Conservation (phyloP, 2,113 vertebrate genomes). For the Paedocypris sp. region DNA sequence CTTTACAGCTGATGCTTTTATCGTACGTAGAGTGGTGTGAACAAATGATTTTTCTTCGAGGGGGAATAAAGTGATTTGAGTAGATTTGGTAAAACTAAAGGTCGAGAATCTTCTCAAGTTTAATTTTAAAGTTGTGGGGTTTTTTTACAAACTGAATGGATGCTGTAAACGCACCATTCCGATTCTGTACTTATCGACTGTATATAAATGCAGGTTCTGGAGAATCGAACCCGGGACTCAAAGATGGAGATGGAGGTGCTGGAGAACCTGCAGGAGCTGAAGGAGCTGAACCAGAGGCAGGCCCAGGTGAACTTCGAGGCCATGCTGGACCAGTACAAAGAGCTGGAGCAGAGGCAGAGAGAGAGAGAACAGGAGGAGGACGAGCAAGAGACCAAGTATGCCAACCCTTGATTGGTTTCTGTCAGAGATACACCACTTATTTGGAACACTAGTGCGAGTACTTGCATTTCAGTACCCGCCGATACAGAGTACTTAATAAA, state of each 20-base stretch:
- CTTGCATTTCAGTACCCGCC: no score
- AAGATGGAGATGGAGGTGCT: conserved; percentile 96
- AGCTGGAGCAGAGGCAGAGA: conserved; percentile 62
- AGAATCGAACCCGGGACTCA: conserved; percentile 92
- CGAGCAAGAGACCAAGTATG: conserved; percentile 76
- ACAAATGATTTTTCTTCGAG: no score
- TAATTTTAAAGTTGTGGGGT: background rate
- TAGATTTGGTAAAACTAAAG: no score
- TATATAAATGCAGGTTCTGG: conserved; percentile 68
- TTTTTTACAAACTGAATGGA: no score
- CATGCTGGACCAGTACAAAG: conserved; percentile 67
- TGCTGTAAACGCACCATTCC: no score
- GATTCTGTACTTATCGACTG: background rate
- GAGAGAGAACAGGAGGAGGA: conserved; percentile 76
- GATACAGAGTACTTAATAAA: no score
- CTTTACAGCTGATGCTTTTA: no score
- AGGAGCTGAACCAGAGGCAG: conserved; percentile 94
- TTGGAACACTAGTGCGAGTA: no score
- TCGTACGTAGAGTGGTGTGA: no score
- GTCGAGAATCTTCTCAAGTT: no score
- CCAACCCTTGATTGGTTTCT: background rate
- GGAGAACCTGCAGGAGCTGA: conserved; percentile 94
- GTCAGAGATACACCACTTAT: background rate
- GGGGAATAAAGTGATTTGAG: no score
- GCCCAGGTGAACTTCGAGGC: conserved; percentile 86